Evolutionary conservation across 2,888 invertebrate genomes (phyloP).

Genomic region (Exephanes ischioxanthus): DNA sequence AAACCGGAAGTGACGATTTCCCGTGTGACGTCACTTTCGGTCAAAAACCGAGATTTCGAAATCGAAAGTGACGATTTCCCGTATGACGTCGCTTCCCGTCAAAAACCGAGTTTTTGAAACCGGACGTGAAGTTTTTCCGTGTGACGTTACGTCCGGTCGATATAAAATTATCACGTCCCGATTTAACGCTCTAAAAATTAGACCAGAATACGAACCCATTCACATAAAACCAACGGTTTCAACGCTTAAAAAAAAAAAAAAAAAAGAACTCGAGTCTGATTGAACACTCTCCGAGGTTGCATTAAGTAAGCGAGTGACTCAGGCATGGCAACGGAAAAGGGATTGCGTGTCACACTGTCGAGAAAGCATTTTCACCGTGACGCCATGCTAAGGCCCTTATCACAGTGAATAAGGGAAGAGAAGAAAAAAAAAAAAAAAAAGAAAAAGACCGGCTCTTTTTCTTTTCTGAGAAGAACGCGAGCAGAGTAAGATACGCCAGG

Average conservation of each 20-base stretch:
- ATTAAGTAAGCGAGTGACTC: conserved; percentile 24
- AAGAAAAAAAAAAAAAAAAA: conserved; percentile 53
- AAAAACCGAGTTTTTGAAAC: neutral
- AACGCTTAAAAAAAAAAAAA: neutral
- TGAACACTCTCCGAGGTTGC: conserved; percentile 37
- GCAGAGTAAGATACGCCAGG: conserved; percentile 53
- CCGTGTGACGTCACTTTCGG: no score
- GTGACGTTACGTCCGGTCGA: neutral
- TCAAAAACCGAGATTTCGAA: no score
- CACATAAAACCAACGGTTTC: neutral
- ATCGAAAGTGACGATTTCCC: no score
- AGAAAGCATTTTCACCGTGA: conserved; percentile 60
- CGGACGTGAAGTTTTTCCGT: neutral
- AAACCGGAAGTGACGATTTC: no score
- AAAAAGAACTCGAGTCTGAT: conserved; percentile 40
- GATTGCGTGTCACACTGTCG: conserved; percentile 62
- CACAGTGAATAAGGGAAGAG: conserved; percentile 43
- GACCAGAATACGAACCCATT: no score
- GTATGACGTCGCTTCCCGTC: neutral
- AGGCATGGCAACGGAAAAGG: conserved; percentile 37
- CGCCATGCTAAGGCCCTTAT: conserved; percentile 63
- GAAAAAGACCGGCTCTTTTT: conserved; percentile 57
- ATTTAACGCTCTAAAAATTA: no score
- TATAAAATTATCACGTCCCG: neutral
- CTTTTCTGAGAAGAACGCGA: conserved; percentile 57